phyloP scores from a whole-genome alignment of 2,113 vertebrate genomes.

The Bubalus kerabau region DNA sequence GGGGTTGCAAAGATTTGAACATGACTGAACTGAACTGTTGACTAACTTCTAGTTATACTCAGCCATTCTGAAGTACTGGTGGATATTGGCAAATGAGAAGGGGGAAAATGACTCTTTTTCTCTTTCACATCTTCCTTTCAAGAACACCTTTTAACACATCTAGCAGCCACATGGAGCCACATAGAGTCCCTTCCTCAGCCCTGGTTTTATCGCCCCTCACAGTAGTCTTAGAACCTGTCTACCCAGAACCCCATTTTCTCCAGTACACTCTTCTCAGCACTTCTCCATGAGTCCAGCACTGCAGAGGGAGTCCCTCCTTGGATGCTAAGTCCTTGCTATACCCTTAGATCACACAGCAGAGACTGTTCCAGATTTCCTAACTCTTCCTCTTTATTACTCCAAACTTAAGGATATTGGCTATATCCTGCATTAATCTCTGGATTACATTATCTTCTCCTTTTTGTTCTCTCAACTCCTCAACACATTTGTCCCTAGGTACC shows the following conservation, averaged over 20 bases:
- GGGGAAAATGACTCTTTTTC: neutral
- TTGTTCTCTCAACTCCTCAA: neutral
- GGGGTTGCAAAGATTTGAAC: no score
- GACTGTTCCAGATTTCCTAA: neutral
- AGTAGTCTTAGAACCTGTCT: neutral
- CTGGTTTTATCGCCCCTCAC: neutral
- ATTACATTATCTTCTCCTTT: neutral
- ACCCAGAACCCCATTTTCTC: neutral
- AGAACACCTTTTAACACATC: neutral
- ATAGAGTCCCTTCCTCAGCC: neutral
- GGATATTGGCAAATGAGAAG: neutral
- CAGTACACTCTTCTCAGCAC: neutral
- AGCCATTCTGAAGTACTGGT: neutral
- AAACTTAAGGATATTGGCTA: neutral
- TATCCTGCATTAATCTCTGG: neutral
- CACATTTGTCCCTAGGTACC: neutral
- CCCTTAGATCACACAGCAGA: neutral
- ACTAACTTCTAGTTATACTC: neutral
- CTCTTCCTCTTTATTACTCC: neutral
- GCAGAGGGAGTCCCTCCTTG: neutral
- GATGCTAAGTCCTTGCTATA: neutral
- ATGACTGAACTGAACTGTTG: no score
- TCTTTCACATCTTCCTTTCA: neutral
- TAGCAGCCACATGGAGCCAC: neutral
- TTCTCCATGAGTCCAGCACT: neutral